Evolutionary conservation across 1,140 invertebrate genomes (phyloP).

Genomic region (Dendroctonus ponderosae): DNA sequence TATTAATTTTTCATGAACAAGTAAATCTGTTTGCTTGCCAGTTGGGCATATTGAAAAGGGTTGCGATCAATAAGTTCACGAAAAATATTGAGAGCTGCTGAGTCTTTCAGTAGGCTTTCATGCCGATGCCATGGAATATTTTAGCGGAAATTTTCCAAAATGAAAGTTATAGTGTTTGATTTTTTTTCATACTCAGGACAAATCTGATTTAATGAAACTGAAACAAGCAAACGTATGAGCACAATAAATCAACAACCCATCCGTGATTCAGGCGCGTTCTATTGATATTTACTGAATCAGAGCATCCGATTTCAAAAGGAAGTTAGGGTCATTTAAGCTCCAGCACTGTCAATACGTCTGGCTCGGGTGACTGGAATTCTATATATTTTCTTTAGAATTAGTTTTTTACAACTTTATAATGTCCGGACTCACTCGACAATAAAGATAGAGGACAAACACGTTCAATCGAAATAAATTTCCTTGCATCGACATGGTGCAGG

Average conservation of each 20-base stretch:
- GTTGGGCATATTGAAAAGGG: conserved; percentile 1
- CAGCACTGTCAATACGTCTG: conserved; percentile 23
- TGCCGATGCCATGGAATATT: too few species aligned
- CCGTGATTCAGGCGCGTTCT: too few species aligned
- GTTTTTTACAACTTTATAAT: conserved; percentile 36
- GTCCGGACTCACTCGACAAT: conserved; percentile 31
- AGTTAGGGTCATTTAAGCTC: conserved; percentile 24
- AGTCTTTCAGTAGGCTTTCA: too few species aligned
- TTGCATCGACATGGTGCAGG: conserved; percentile 27
- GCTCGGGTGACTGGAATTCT: conserved; percentile 8
- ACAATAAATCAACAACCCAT: too few species aligned
- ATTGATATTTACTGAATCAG: conserved; percentile 13
- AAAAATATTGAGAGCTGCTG: too few species aligned
- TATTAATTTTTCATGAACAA: conserved; percentile 30
- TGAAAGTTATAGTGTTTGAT: too few species aligned
- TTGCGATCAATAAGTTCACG: conserved; percentile 13
- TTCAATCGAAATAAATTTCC: conserved; percentile 32
- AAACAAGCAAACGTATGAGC: too few species aligned
- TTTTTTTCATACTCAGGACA: too few species aligned
- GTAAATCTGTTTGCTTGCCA: conserved; percentile 20
- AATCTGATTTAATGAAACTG: too few species aligned
- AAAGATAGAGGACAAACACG: conserved; percentile 35
- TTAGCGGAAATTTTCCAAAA: too few species aligned
- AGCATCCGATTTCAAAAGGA: conserved; percentile 16
- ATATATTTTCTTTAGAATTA: conserved; percentile 31